Evolutionary conservation across 2,113 vertebrate species (phyloP), one percentile per base, ranked within the genome.

Genomic region (Mesoclemmys tuberculata): DNA sequence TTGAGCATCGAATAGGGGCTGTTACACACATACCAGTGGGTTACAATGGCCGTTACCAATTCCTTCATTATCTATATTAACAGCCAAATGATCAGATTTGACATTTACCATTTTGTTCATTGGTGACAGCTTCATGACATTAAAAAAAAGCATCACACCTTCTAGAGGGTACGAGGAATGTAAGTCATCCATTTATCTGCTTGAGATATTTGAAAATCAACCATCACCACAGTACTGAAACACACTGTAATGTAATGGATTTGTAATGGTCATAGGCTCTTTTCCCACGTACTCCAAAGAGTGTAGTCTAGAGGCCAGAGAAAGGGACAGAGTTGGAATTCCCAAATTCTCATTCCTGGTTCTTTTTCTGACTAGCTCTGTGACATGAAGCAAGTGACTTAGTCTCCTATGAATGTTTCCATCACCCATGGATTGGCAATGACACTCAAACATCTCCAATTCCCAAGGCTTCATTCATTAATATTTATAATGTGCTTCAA

Each of bases 401-500:
- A 77, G 55, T 55, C 84, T 77, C 74, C 74, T 29, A 41, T 4
- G 41, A 46, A 41, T 46, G 41, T 29, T 29, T 13, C 44, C 38
- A 35, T 81, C 55, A 8, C 0, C 78, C 74, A 5, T 0, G 1
- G 26, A 35, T 12, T 0, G 0, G 52, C 2, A 93, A 22, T 26
- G 78, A 8, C 19, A 9, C 41, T 56, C 48, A 9, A 84, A 83
- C 2, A 13, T 41, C 77, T 48, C 31, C 74, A 41, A 1, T 14
- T 71, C 75, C 80, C 68, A 19, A 46, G 10, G 44, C 10, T 3
- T 8, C 2, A 44, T 2, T 84, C 78, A 64, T 0, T 3, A 46
- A 75, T 1, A 1, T 5, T 29, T 13, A 0, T 2, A 90, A n/a
- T 21, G 8, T 0, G 0, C 4, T n/a, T 9, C 22, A 35, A 90